Evolutionary conservation across 1,140 invertebrate species (phyloP).

Genomic region (Wasmannia auropunctata): DNA sequence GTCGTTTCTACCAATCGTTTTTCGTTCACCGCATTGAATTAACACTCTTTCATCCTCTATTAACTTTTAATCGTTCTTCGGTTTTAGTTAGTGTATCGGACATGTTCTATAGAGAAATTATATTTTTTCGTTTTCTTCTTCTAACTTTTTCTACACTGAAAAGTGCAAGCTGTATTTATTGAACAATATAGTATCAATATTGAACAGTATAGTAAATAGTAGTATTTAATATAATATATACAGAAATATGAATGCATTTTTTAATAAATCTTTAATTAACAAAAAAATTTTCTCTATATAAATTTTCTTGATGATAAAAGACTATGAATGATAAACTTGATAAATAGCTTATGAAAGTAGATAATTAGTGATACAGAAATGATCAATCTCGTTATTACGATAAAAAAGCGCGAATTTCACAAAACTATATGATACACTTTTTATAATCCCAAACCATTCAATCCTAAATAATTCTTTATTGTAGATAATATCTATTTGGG

Average conservation of each 20-base stretch:
- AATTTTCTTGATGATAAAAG: not conserved
- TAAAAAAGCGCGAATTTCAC: slow-evolving; percentile 3
- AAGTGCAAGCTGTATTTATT: not conserved
- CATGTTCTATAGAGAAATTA: not conserved
- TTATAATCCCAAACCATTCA: not conserved
- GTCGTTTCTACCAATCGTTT: not conserved
- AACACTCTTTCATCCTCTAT: not conserved
- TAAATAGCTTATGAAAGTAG: not conserved
- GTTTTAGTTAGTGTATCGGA: not conserved
- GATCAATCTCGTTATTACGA: slow-evolving; percentile 39
- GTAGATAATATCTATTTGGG: not conserved
- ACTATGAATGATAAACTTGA: too few species aligned
- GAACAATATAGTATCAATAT: too few species aligned
- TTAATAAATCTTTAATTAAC: not conserved
- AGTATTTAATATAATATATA: not conserved
- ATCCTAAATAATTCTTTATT: not conserved
- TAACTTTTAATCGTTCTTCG: not conserved
- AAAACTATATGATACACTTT: not conserved
- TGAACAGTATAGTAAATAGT: too few species aligned
- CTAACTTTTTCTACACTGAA: not conserved
- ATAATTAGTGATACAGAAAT: not conserved
- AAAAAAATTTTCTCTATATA: not conserved
- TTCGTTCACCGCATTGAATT: not conserved
- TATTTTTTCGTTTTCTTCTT: not conserved
- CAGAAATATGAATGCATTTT: not conserved